phyloP scores from a whole-genome alignment of 2,888 invertebrate species.

The Agrochola lychnidis region DNA sequence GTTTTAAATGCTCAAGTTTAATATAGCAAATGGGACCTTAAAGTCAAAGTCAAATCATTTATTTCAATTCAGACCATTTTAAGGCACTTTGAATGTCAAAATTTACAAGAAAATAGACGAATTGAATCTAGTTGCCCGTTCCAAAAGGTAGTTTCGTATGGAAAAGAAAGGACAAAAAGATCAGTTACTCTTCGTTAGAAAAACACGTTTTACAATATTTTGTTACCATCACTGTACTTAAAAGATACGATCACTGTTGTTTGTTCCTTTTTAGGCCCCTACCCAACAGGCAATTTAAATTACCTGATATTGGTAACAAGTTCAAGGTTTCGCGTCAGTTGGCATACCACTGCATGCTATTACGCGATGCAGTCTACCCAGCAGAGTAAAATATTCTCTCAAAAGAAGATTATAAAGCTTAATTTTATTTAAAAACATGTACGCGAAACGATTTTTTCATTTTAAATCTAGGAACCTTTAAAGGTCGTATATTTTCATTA shows the following conservation, averaged over 20 bases:
- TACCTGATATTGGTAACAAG: conserved; percentile 72
- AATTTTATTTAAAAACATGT: conserved; percentile 63
- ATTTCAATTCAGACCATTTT: background rate
- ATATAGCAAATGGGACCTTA: conserved; percentile 6
- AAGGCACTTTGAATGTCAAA: background rate
- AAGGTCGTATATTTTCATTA: conserved; percentile 78
- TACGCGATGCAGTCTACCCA: conserved; percentile 52
- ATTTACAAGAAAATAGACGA: background rate
- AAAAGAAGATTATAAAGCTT: conserved; percentile 65
- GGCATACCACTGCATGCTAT: conserved; percentile 71
- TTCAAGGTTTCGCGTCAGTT: conserved; percentile 73
- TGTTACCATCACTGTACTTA: background rate
- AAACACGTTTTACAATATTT: background rate
- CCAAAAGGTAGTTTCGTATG: background rate
- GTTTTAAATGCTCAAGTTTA: conserved; percentile 1
- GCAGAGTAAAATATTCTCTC: conserved; percentile 59
- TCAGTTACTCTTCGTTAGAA: background rate
- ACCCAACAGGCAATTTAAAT: conserved; percentile 63
- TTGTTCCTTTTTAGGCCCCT: conserved; percentile 20
- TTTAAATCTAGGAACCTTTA: conserved; percentile 82
- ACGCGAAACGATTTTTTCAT: conserved; percentile 68
- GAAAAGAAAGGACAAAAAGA: too few relatives aligned
- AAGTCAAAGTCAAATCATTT: background rate
- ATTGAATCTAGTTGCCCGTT: background rate
- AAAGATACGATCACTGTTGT: conserved; percentile 17